A percentile compares a stretch with the other conserved stretches of the same genome.
Conservation (phyloP, 1,140 invertebrate genomes). For the Protaetia brevitarsis region DNA sequence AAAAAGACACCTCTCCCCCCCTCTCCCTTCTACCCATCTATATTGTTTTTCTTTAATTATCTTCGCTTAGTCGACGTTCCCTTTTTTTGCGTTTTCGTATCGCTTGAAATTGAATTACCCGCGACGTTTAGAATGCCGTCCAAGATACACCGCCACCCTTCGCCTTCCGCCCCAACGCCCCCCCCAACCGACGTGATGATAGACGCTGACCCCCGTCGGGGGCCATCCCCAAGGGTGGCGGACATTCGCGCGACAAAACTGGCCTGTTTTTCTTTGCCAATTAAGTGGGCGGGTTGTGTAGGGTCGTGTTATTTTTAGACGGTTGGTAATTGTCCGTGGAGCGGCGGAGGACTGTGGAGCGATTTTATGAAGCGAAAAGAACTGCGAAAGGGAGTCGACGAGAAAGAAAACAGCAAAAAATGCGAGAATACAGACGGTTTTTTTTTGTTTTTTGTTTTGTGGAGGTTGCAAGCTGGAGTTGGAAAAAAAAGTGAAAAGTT, state of each 20-base stretch:
- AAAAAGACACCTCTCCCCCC: not conserved
- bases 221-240: not conserved
- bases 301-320: not conserved
- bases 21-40: not conserved
- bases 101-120: not conserved
- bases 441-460: not conserved
- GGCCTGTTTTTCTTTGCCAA: not conserved
- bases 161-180: not conserved
- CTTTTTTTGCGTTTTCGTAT: not conserved
- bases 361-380: not conserved
- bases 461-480: not conserved
- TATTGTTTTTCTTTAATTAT: not conserved
- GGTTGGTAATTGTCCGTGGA: not conserved
- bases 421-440: not conserved
- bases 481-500: too few species aligned
- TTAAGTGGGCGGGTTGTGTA: not conserved
- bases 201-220: not conserved
- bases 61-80: not conserved
- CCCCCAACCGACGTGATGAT: not conserved
- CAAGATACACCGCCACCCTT: not conserved
- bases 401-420: not conserved
- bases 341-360: not conserved
- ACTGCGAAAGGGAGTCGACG: not conserved
- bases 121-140: not conserved
- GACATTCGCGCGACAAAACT: too few species aligned